phyloP scores from a whole-genome alignment of 2,113 vertebrate genomes.

The Trematocara marginatum region DNA sequence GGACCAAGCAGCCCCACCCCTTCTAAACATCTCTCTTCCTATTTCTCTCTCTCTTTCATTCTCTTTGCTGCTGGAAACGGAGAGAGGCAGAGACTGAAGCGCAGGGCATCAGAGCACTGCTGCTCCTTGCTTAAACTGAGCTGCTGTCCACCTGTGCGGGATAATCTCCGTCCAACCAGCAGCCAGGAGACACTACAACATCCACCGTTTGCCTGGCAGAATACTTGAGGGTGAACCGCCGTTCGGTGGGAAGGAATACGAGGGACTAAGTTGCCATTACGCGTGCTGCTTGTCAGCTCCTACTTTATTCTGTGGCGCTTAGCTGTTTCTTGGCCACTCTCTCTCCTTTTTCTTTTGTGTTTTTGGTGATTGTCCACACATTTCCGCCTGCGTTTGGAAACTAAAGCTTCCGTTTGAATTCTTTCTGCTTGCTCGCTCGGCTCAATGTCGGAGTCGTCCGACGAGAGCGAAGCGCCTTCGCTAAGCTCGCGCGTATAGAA shows the following conservation, averaged over 20 bases:
- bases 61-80: neutral
- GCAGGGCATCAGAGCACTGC: constrained; percentile 39
- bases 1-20: constrained; percentile 29
- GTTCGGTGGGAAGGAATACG: constrained; percentile 6
- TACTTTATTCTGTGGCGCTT: constrained; percentile 9
- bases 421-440: neutral
- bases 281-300: neutral
- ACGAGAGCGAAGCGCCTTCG: neutral
- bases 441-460: neutral
- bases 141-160: constrained; percentile 59
- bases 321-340: neutral
- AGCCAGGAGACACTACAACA: neutral
- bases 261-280: constrained; percentile 28
- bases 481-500: neutral
- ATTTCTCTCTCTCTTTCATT: neutral
- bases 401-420: neutral
- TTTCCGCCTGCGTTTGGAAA: neutral
- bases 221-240: constrained; percentile 27
- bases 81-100: constrained; percentile 10
- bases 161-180: constrained; percentile 16
- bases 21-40: neutral
- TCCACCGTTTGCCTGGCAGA: constrained; percentile 10
- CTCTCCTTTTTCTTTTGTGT: neutral
- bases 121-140: constrained; percentile 2
- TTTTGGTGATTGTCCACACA: neutral